Conservation (phyloP, 1,140 invertebrate genomes). For the Pogonognathellus flavescens region DNA sequence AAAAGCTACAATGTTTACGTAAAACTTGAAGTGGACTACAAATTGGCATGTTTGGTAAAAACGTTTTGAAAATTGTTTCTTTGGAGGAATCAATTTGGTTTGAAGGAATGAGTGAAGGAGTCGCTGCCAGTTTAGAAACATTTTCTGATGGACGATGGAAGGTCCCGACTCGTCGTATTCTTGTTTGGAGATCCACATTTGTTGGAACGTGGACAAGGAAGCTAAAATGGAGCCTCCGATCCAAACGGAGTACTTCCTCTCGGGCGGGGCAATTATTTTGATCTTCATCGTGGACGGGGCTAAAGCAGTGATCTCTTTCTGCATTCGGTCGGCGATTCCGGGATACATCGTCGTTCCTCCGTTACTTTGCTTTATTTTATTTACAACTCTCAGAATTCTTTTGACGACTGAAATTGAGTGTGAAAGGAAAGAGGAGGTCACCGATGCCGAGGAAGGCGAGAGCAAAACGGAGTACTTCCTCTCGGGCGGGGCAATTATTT, state of each 20-base stretch:
- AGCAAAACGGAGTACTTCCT: no score
- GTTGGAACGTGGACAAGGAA: slow-evolving; percentile 89
- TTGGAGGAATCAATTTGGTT: no score
- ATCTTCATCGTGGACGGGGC: slow-evolving; percentile 84
- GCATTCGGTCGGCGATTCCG: slow-evolving; percentile 85
- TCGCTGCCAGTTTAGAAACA: slow-evolving; percentile 82
- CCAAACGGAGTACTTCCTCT: slow-evolving; percentile 88
- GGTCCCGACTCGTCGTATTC: slow-evolving; percentile 96
- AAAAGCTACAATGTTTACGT: no score
- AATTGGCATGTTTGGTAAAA: no score
- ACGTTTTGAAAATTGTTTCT: no score
- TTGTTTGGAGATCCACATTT: slow-evolving; percentile 96
- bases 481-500: no score
- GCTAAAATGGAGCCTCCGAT: slow-evolving; percentile 89
- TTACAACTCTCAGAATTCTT: no score
- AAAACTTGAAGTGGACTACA: no score
- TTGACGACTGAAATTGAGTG: neutral
- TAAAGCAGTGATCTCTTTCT: slow-evolving; percentile 83
- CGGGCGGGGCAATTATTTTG: slow-evolving; percentile 86
- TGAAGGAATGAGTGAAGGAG: neutral
- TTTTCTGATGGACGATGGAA: slow-evolving; percentile 93
- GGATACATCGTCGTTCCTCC: slow-evolving; percentile 99
- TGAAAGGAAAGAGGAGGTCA: neutral
- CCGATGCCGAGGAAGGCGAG: slow-evolving; percentile 76
- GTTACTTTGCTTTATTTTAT: no score